Conservation (phyloP, 2,113 vertebrate species). For the Hippocampus zosterae region DNA sequence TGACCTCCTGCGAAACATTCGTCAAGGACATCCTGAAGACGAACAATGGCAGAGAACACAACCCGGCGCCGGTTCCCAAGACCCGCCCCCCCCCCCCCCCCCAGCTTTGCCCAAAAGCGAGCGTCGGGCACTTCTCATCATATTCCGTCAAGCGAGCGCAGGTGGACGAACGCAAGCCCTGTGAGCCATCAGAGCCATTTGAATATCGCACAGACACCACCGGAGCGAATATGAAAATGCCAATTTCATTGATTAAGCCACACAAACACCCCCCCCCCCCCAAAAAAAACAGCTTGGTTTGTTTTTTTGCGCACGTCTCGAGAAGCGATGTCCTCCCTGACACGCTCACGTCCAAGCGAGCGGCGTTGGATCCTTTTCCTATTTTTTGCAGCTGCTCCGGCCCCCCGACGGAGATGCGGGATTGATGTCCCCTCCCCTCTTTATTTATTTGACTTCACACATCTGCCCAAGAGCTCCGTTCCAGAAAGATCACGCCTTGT, state of each 20-base stretch:
- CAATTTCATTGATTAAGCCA: too few relatives aligned
- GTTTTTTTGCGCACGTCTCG: too few relatives aligned
- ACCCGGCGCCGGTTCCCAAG: slow-evolving; percentile 54
- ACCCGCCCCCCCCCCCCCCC: background rate
- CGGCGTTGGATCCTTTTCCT: background rate
- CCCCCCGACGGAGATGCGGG: slow-evolving; percentile 35
- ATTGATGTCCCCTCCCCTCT: slow-evolving; percentile 43
- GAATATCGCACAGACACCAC: too few relatives aligned
- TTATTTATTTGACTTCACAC: slow-evolving; percentile 62
- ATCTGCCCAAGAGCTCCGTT: slow-evolving; percentile 54
- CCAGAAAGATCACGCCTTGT: slow-evolving; percentile 46
- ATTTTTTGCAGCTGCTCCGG: background rate
- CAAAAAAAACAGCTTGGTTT: too few relatives aligned
- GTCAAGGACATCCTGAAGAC: slow-evolving; percentile 66
- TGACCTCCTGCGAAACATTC: slow-evolving; percentile 42
- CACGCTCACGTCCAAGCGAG: background rate
- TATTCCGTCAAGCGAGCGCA: background rate
- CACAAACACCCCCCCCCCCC: too few relatives aligned
- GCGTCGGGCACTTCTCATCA: background rate
- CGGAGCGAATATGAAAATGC: too few relatives aligned
- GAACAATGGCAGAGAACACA: slow-evolving; percentile 68
- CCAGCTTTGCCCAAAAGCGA: background rate
- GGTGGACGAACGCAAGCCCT: too few relatives aligned
- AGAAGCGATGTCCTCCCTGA: background rate
- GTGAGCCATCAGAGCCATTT: too few relatives aligned